Evolutionary conservation across 2,797 vertebrate genomes (phyloP).

Genomic region (Sylvia borin): DNA sequence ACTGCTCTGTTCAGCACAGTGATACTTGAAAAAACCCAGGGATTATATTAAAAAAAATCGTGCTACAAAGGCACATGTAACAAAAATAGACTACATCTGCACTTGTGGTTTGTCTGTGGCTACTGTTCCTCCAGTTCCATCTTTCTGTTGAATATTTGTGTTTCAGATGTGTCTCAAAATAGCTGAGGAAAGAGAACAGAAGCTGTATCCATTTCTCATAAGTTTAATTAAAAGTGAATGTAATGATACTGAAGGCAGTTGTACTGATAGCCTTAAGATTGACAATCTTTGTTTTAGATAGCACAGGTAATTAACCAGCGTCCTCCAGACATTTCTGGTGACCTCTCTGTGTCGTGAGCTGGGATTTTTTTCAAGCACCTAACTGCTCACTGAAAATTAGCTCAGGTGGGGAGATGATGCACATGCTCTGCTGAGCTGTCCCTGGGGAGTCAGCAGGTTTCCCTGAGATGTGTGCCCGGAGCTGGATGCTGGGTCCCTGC

Average conservation of each 20-base stretch:
- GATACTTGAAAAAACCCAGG: not conserved
- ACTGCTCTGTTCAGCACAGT: not conserved
- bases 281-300: not conserved
- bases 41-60: not conserved
- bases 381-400: not conserved
- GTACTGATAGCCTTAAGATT: not conserved
- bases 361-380: not conserved
- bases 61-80: not conserved
- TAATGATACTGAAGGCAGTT: not conserved
- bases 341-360: not conserved
- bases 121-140: not conserved
- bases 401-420: not conserved
- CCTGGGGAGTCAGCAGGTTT: not conserved
- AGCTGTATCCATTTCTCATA: not conserved
- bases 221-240: not conserved
- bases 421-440: not conserved
- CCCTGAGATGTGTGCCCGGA: fast-evolving
- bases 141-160: slow-evolving; percentile 6
- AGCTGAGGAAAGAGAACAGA: not conserved
- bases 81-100: slow-evolving; percentile 20
- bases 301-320: not conserved
- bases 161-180: slow-evolving; percentile 13
- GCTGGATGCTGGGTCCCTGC: fast-evolving
- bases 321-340: not conserved
- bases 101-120: slow-evolving; percentile 43